These are phyloP conservation scores for Narcine bancroftii DNA, from an alignment of 2,113 vertebrate species.

Conservation along the genomic window DNA sequence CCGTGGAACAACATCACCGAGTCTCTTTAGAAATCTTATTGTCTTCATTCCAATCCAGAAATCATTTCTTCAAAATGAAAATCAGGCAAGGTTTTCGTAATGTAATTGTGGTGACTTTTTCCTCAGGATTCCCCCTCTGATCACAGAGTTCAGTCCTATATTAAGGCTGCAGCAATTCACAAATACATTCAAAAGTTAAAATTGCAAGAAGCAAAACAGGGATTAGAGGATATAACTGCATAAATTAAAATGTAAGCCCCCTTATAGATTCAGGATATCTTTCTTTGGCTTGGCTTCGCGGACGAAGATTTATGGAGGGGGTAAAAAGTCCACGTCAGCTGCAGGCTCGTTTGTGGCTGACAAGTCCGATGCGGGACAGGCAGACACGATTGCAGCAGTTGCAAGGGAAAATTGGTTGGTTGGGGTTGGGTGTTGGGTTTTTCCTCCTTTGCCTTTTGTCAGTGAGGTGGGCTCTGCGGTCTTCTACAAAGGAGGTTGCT, in stretches of 20 bases:
- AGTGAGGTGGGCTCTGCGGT: too few species aligned
- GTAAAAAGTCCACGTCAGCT: too few species aligned
- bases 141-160: not conserved
- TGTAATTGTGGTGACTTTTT: not conserved
- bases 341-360: too few species aligned
- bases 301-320: too few species aligned
- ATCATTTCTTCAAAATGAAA: not conserved
- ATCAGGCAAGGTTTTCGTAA: not conserved
- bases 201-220: not conserved
- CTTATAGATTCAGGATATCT: not conserved
- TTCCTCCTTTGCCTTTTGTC: too few species aligned
- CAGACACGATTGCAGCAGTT: too few species aligned
- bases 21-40: not conserved
- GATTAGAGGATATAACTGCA: not conserved
- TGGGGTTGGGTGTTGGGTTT: too few species aligned
- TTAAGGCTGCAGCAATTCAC: not conserved
- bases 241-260: not conserved
- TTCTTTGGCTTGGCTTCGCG: too few species aligned
- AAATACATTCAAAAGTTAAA: not conserved
- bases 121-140: not conserved
- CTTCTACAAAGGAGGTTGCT: too few species aligned
- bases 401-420: too few species aligned
- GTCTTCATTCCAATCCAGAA: conserved; percentile 11
- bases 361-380: too few species aligned
- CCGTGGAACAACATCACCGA: conserved; percentile 21